Evolutionary conservation across 1,140 invertebrate species (phyloP).

Genomic region (Hylaeus volcanicus): DNA sequence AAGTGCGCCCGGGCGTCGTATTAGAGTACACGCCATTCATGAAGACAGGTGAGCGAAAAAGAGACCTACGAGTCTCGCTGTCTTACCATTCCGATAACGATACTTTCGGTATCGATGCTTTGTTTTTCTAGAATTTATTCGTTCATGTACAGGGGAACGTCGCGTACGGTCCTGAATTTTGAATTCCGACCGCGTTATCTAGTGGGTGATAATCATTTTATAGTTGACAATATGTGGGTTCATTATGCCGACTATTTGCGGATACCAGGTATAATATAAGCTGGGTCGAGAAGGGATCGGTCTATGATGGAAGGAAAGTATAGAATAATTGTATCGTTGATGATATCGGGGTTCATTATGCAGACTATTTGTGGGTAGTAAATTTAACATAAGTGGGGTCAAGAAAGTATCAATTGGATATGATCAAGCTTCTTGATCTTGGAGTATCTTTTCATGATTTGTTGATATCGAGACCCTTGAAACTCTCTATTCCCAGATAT

Average conservation of each 20-base stretch:
- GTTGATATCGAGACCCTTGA: neutral
- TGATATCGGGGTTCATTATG: too few relatives aligned
- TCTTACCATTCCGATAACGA: neutral
- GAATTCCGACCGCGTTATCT: neutral
- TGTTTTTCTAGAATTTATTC: neutral
- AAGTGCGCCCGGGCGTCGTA: slow-evolving; percentile 68
- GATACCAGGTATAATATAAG: too few relatives aligned
- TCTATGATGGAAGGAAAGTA: too few relatives aligned
- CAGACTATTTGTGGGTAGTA: too few relatives aligned
- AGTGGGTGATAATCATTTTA: neutral
- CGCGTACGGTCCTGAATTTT: neutral
- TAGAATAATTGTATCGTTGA: too few relatives aligned
- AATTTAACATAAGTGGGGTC: neutral
- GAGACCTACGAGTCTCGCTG: slow-evolving; percentile 24
- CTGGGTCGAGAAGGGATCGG: too few relatives aligned
- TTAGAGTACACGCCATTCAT: slow-evolving; percentile 73
- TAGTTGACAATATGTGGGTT: neutral
- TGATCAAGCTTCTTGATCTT: too few relatives aligned
- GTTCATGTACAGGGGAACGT: too few relatives aligned
- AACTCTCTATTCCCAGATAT: neutral
- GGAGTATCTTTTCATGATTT: neutral
- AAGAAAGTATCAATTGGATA: neutral
- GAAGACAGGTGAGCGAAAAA: slow-evolving; percentile 75
- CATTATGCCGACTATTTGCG: too few relatives aligned
- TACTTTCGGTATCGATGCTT: neutral